These are phyloP conservation scores for Pseudomyrmex gracilis DNA, from an alignment of 1,140 invertebrate genomes.

Conservation along the genomic window DNA sequence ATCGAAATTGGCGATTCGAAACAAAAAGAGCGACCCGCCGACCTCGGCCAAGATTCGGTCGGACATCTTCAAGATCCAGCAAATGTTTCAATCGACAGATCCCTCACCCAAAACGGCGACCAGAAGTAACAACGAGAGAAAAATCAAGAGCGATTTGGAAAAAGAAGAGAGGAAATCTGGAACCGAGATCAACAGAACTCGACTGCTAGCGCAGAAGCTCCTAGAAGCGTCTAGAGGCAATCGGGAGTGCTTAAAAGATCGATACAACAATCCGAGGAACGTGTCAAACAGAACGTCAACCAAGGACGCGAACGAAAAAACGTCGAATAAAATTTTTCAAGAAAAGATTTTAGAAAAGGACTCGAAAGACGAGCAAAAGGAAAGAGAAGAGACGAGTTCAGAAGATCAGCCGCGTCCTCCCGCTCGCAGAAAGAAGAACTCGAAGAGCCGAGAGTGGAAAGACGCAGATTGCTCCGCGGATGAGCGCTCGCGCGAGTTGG, in stretches of 20 bases:
- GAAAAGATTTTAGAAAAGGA: constrained; percentile 34
- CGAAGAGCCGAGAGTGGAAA: constrained; percentile 40
- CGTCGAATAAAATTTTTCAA: constrained; percentile 27
- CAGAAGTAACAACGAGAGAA: constrained; percentile 47
- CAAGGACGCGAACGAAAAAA: constrained; percentile 48
- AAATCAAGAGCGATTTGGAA: constrained; percentile 33
- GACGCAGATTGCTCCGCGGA: constrained; percentile 4
- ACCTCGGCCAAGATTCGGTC: constrained; percentile 77
- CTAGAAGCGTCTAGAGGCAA: constrained; percentile 68
- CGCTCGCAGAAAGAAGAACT: constrained; percentile 61
- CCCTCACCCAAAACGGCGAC: constrained; percentile 2
- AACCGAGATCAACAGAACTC: constrained; percentile 67
- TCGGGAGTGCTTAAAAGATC: constrained; percentile 67
- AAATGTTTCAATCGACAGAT: constrained; percentile 73
- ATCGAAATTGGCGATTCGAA: constrained; percentile 6
- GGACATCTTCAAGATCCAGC: constrained; percentile 74
- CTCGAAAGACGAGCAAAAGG: constrained; percentile 22
- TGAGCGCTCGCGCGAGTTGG: neutral
- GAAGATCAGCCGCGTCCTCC: constrained; percentile 62
- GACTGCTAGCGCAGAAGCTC: constrained; percentile 72
- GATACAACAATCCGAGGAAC: constrained; percentile 62
- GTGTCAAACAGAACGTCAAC: neutral
- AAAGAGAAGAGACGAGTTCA: constrained; percentile 45
- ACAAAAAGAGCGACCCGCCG: constrained; percentile 46
- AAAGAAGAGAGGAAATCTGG: constrained; percentile 57